Evolutionary conservation across 2,797 vertebrate genomes (phyloP), one percentile per base, ranked within the genome.

Genomic region (Diplodus sargus): DNA sequence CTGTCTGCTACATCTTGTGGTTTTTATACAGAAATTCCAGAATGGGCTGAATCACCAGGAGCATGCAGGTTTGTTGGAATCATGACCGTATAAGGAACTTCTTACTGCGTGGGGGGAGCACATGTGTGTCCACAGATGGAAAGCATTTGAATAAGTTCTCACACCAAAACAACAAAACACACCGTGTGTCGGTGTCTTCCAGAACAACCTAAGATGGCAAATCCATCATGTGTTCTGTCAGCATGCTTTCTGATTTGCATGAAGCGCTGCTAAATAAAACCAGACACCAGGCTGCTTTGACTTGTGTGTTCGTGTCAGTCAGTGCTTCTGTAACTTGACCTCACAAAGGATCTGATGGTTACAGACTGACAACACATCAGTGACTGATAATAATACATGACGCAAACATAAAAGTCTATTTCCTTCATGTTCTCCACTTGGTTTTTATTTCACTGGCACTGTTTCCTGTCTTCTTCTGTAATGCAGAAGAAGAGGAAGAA

Each of bases 1-100:
- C 23, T 23, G 15, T 34, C 9, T 45, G 16, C 25, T 70, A 18
- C 34, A 51, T 80, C 70, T 52, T 62, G 60, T 60, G 66, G 71
- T 73, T 70, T 57, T 16, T 20, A 18, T 5, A 6, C 18, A 34
- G 65, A 63, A 43, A 60, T 25, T 42, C 43, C 51, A 69, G 5
- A 25, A 18, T 20, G 20, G 13, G 23, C 25, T 23, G 56, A 64
- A 60, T 54, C 65, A 67, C 51, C 23, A 10, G 1, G 4, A 53
- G 20, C n/a, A 18, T 43, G 34, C 16, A 47, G 48, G 28, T 30
- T 13, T 7, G 4, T 49, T 51, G 17, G 54, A 62, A 42, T 43
- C 42, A 15, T 39, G 48, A 60, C 69, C 74, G 56, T 60, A 48
- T 59, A 54, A 25, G 57, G 75, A 53, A n/a, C 10, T 10, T 56